Evolutionary conservation across 2,797 vertebrate genomes (phyloP), one percentile per base, ranked within the genome.

Genomic region (Eulemur mongoz): DNA sequence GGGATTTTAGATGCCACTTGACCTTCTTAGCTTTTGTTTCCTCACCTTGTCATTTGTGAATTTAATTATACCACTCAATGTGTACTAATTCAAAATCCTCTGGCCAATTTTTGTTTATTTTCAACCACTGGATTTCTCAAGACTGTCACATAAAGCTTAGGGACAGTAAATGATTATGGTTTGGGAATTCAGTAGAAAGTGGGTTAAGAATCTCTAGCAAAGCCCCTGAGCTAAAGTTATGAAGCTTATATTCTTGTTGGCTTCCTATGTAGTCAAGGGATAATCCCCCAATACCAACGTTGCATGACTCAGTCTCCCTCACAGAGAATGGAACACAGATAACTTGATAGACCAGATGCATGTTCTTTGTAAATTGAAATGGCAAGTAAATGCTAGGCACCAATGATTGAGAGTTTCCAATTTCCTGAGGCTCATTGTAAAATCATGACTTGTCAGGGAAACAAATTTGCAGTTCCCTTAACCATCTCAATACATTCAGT

Each of bases 311-410:
- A 38, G n/a, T 76, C n/a, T 93, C 13, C 18, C 61, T 13, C 4
- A 23, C 4, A 85, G 59, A 18, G n/a, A 8, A 85, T 7, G 57
- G 22, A 80, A 13, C 45, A 70, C 15, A 88, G 78, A 84, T 69
- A 87, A 54, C 10, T 50, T 76, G 22, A 75, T 70, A 92, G 32
- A 59, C 45, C n/a, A 84, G 23, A 48, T 27, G 4, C 59, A 38
- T 82, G 30, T 35, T 73, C 32, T 81, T 91, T 89, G 12, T 70
- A 92, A 88, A 92, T 89, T 40, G 67, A 93, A 96, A 65, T 72
- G 65, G n/a, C 45, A 75, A 79, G n/a, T 4, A 88, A 83, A 88
- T 11, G 57, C 25, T 89, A 54, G 43, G 32, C n/a, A 18, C 7
- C 14, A 15, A 3, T 61, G 61, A 75, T 52, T 35, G 32, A 72